Conservation (phyloP, 2,113 vertebrate genomes). For the Proterorhinus semilunaris region DNA sequence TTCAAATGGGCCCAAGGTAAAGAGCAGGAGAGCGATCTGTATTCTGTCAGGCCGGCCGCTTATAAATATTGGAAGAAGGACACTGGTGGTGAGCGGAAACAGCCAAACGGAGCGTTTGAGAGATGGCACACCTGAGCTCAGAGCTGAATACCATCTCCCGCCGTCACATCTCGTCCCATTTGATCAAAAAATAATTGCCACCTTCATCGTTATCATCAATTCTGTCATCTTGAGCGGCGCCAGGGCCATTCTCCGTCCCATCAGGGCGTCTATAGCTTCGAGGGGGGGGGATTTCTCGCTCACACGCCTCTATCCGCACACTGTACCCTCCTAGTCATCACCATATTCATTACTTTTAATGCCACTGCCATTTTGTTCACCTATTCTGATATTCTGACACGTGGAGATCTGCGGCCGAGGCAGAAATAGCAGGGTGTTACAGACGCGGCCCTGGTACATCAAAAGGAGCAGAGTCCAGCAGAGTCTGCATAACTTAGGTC, state of each 20-base stretch:
- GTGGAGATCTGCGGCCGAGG: slow-evolving; percentile 28
- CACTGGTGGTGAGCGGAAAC: slow-evolving; percentile 58
- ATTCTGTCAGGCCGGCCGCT: slow-evolving; percentile 62
- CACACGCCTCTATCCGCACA: slow-evolving; percentile 43
- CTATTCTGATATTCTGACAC: slow-evolving; percentile 58
- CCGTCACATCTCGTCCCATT: slow-evolving; percentile 70
- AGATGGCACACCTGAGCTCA: slow-evolving; percentile 74
- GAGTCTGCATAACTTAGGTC: neutral
- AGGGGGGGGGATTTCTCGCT: slow-evolving; percentile 33
- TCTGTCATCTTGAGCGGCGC: slow-evolving; percentile 59
- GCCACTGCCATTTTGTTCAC: slow-evolving; percentile 54
- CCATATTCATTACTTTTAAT: slow-evolving; percentile 65
- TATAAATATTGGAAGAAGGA: slow-evolving; percentile 77
- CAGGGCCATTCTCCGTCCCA: slow-evolving; percentile 55
- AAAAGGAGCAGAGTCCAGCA: slow-evolving; percentile 4
- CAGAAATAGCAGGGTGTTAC: slow-evolving; percentile 39
- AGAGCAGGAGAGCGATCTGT: slow-evolving; percentile 63
- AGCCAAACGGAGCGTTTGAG: slow-evolving; percentile 69
- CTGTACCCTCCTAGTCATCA: slow-evolving; percentile 51
- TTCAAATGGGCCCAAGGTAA: slow-evolving; percentile 51
- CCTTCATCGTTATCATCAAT: slow-evolving; percentile 68
- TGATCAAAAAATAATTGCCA: slow-evolving; percentile 73
- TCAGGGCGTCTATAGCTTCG: slow-evolving; percentile 47
- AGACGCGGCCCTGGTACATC: slow-evolving; percentile 26
- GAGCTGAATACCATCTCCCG: slow-evolving; percentile 66